Percentiles rank a stretch among this genome's conserved stretches.
Conservation (phyloP, 2,888 invertebrate species). For the Polyploca ridens region DNA sequence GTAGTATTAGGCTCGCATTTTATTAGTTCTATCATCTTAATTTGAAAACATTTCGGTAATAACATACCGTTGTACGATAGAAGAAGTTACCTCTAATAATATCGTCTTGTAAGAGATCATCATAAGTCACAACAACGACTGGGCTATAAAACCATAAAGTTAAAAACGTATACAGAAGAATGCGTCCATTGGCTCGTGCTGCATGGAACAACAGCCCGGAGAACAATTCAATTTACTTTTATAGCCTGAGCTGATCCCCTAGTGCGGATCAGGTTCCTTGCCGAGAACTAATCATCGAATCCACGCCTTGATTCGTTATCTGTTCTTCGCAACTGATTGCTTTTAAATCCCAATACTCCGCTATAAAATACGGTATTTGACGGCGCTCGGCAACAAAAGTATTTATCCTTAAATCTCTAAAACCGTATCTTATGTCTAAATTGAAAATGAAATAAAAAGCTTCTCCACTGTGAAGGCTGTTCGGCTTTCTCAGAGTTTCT, state of each 20-base stretch:
- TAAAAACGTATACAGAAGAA: slow-evolving; percentile 59
- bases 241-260: slow-evolving; percentile 73
- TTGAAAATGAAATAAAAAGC: slow-evolving; percentile 15
- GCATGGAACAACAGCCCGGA: slow-evolving; percentile 65
- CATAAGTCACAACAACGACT: slow-evolving; percentile 12
- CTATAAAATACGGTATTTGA: slow-evolving; percentile 34
- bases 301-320: slow-evolving; percentile 69
- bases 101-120: background rate
- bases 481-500: slow-evolving; percentile 29
- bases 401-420: slow-evolving; percentile 31
- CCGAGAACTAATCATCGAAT: slow-evolving; percentile 73
- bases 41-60: too few relatives aligned
- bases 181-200: slow-evolving; percentile 55
- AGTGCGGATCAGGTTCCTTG: slow-evolving; percentile 65
- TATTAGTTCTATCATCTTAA: too few relatives aligned
- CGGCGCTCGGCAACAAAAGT: slow-evolving; percentile 31
- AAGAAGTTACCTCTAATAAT: background rate
- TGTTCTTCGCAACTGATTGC: slow-evolving; percentile 53
- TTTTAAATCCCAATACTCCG: slow-evolving; percentile 55
- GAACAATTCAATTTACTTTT: slow-evolving; percentile 83
- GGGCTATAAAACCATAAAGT: slow-evolving; percentile 58
- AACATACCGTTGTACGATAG: too few relatives aligned
- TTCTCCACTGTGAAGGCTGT: slow-evolving; percentile 21
- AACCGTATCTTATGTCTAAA: background rate
- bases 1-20: too few relatives aligned